Percentiles rank a stretch among this genome's conserved stretches.
Evolutionary conservation across 2,113 vertebrate genomes (phyloP).

Genomic region (Odocoileus hemionus): DNA sequence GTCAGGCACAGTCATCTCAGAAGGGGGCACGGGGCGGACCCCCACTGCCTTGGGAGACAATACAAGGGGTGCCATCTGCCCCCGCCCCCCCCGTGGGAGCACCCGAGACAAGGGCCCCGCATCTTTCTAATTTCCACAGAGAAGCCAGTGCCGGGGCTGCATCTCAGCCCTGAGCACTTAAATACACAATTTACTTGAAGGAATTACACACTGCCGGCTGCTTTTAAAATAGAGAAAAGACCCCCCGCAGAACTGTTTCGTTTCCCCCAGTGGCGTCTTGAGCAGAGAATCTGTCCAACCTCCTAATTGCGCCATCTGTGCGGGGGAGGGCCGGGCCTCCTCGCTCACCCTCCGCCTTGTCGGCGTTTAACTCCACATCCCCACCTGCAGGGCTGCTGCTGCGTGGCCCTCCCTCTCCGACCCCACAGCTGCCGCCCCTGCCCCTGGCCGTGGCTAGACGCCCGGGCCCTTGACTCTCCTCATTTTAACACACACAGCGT

Average conservation of each 20-base stretch:
- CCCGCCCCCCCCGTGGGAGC: neutral
- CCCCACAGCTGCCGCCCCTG: fast-evolving
- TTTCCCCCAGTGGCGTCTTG: slow-evolving; percentile 50
- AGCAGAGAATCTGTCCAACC: slow-evolving; percentile 22
- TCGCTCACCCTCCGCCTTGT: neutral
- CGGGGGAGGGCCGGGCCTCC: neutral
- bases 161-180: neutral
- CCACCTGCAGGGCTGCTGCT: neutral
- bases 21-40: fast-evolving
- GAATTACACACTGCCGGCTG: slow-evolving; percentile 59
- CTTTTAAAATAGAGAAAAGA: slow-evolving; percentile 52
- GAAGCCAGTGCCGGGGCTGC: fast-evolving
- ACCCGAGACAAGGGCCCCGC: neutral
- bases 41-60: neutral
- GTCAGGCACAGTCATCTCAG: neutral
- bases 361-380: neutral
- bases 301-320: slow-evolving; percentile 60
- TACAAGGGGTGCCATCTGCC: neutral
- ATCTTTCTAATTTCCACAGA: neutral
- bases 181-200: slow-evolving; percentile 50
- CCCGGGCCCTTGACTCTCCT: neutral
- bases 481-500: fast-evolving
- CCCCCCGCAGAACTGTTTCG: slow-evolving; percentile 47
- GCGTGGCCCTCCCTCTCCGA: neutral
- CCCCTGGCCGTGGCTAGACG: neutral